phyloP scores from a whole-genome alignment of 2,113 vertebrate genomes.

The Pelobates fuscus region DNA sequence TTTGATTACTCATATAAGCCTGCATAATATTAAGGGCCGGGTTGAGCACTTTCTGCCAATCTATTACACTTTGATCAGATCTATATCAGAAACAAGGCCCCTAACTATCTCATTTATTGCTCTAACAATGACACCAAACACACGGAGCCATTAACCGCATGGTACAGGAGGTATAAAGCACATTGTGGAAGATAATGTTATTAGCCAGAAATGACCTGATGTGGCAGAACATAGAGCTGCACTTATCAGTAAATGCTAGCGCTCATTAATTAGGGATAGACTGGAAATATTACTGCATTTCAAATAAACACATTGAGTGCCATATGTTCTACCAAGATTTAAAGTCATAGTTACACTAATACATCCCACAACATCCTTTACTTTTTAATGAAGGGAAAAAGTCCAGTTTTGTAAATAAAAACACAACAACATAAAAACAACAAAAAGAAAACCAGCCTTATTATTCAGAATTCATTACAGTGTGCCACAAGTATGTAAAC shows the following conservation, averaged over 20 bases:
- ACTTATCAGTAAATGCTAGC: slow-evolving; percentile 29
- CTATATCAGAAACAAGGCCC: slow-evolving; percentile 43
- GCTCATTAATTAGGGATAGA: slow-evolving; percentile 29
- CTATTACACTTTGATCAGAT: slow-evolving; percentile 54
- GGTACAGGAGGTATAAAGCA: slow-evolving; percentile 47
- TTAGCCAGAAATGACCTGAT: slow-evolving; percentile 47
- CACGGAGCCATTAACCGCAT: slow-evolving; percentile 48
- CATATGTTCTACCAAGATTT: too few relatives aligned
- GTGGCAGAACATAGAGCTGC: slow-evolving; percentile 26
- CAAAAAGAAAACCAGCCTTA: too few relatives aligned
- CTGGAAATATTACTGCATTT: slow-evolving; percentile 1
- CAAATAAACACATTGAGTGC: not conserved
- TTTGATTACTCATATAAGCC: not conserved
- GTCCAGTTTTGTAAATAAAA: too few relatives aligned
- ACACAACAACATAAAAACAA: too few relatives aligned
- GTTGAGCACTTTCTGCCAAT: slow-evolving; percentile 15
- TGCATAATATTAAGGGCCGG: not conserved
- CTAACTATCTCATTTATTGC: slow-evolving; percentile 52
- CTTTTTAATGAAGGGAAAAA: too few relatives aligned
- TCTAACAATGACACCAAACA: slow-evolving; percentile 52
- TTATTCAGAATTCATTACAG: too few relatives aligned
- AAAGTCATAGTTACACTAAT: too few relatives aligned
- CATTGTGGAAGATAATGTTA: slow-evolving; percentile 44
- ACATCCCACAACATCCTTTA: too few relatives aligned
- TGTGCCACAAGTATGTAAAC: too few relatives aligned